A percentile compares a stretch with the other conserved stretches of the same genome.
Evolutionary conservation across 1,140 invertebrate genomes (phyloP).

Genomic region (Ruditapes philippinarum): DNA sequence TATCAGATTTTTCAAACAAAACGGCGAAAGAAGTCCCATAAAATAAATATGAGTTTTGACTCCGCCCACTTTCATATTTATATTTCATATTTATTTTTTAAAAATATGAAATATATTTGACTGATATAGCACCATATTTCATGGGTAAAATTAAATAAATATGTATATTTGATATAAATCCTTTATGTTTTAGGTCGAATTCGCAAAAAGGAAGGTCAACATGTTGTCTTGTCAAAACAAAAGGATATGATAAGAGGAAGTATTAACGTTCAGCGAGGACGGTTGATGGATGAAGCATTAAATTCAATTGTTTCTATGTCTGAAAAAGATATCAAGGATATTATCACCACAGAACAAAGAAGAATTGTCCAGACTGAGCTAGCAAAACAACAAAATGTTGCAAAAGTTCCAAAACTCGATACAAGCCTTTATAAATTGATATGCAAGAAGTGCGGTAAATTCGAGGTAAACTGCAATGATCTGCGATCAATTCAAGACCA

Average conservation of each 20-base stretch:
- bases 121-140: no score
- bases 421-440: background rate
- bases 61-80: no score
- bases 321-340: background rate
- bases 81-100: no score
- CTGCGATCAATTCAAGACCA: background rate
- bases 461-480: background rate
- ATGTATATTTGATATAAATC: no score
- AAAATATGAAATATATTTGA: no score
- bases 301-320: background rate
- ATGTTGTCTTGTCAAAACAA: background rate
- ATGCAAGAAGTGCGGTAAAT: background rate
- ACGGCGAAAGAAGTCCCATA: no score
- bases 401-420: conserved; percentile 11
- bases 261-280: background rate
- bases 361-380: background rate
- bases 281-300: background rate
- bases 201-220: background rate
- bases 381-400: background rate
- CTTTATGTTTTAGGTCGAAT: background rate
- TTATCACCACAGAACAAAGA: background rate
- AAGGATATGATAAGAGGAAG: background rate
- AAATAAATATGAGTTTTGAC: no score
- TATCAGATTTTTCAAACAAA: no score
- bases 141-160: no score